A percentile compares a stretch with the other conserved stretches of the same genome.
Evolutionary conservation across 1,140 invertebrate genomes (phyloP).

Genomic region (Subanguina moxae): DNA sequence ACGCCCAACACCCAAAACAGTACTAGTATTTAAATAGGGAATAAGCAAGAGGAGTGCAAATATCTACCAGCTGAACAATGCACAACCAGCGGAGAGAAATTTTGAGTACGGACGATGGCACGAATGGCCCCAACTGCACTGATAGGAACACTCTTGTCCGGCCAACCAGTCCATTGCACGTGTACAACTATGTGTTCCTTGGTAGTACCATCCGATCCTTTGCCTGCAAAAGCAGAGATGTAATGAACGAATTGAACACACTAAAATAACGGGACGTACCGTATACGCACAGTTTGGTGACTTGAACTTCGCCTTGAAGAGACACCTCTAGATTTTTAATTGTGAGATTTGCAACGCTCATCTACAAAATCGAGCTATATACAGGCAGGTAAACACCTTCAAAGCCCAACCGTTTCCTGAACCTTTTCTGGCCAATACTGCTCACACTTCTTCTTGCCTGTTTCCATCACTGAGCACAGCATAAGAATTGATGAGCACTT

Average conservation of each 20-base stretch:
- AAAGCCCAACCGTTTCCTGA: conserved; percentile 13
- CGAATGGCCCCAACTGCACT: conserved; percentile 34
- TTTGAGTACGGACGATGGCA: conserved; percentile 44
- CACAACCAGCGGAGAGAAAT: conserved; percentile 39
- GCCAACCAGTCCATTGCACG: conserved; percentile 47
- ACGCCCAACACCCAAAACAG: conserved; percentile 37
- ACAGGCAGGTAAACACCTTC: not conserved
- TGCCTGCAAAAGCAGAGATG: conserved; percentile 11
- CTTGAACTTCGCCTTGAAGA: conserved; percentile 25
- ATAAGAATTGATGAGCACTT: conserved; percentile 30
- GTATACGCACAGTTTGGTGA: conserved; percentile 37
- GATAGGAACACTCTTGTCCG: conserved; percentile 43
- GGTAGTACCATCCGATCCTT: conserved; percentile 24
- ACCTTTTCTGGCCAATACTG: conserved; percentile 23
- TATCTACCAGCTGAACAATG: conserved; percentile 45
- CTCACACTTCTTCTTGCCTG: conserved; percentile 35
- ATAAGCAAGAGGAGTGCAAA: not conserved
- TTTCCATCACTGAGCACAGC: conserved; percentile 29
- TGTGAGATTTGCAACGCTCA: conserved; percentile 8
- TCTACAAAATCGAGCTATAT: not conserved
- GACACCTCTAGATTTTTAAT: conserved; percentile 28
- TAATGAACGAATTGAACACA: conserved; percentile 2
- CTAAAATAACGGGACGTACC: conserved; percentile 18
- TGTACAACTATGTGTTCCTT: conserved; percentile 36
- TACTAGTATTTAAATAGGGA: not conserved